Conservation (phyloP, 1,140 invertebrate genomes). For the Ganaspis sp. region DNA sequence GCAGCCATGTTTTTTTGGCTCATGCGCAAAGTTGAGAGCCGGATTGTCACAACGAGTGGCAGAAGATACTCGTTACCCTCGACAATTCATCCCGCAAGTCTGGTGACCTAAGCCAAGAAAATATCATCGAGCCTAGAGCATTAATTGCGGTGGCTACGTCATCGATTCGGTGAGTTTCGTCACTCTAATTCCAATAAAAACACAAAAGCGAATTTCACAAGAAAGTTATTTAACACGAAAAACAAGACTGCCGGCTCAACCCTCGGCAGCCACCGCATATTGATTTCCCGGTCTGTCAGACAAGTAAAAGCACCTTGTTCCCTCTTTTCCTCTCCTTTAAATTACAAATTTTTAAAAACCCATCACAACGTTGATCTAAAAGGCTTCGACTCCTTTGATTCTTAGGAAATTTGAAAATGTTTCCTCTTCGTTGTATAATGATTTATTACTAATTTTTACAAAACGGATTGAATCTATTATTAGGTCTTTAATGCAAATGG, state of each 20-base stretch:
- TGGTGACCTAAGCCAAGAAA: slow-evolving; percentile 39
- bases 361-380: too few species aligned
- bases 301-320: background rate
- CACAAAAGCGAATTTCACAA: background rate
- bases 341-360: background rate
- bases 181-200: background rate
- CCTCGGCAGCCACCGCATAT: slow-evolving; percentile 43
- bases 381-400: too few species aligned
- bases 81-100: slow-evolving; percentile 36
- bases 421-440: too few species aligned
- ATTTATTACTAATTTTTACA: too few species aligned
- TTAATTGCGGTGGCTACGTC: background rate
- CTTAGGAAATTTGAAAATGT: too few species aligned
- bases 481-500: too few species aligned
- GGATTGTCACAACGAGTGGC: slow-evolving; percentile 46
- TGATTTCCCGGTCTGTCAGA: slow-evolving; percentile 56
- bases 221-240: slow-evolving; percentile 13
- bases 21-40: slow-evolving; percentile 40
- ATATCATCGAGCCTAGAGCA: background rate
- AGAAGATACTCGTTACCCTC: slow-evolving; percentile 42
- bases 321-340: background rate
- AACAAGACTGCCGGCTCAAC: slow-evolving; percentile 42
- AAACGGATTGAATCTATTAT: too few species aligned
- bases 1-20: slow-evolving; percentile 32
- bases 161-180: slow-evolving; percentile 42